Evolutionary conservation across 2,888 invertebrate genomes (phyloP).

Genomic region (Busseola fusca): DNA sequence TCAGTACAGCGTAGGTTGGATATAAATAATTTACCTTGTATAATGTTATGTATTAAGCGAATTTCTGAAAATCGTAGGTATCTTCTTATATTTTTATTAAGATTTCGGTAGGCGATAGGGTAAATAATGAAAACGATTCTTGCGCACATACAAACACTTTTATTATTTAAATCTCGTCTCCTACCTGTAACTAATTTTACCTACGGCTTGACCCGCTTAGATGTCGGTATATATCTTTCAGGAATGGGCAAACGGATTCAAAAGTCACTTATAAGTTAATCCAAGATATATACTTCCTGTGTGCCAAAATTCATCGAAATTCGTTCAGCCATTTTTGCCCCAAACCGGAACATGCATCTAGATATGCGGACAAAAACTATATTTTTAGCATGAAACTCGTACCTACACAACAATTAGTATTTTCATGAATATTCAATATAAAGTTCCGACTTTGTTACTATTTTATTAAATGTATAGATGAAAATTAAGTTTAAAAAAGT

Average conservation of each 20-base stretch:
- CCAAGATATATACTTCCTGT: neutral
- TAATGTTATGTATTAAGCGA: constrained; percentile 18
- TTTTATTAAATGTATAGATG: neutral
- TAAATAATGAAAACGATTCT: constrained; percentile 13
- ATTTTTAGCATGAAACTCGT: neutral
- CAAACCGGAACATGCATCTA: neutral
- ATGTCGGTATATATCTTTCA: neutral
- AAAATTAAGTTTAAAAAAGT: too few species aligned
- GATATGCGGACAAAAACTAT: neutral
- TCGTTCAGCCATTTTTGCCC: neutral
- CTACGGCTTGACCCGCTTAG: neutral
- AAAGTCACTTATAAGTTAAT: neutral
- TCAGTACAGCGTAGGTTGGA: constrained; percentile 21
- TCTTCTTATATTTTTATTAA: neutral
- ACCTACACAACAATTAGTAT: neutral
- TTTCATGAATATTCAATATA: neutral
- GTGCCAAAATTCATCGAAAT: neutral
- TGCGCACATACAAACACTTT: neutral
- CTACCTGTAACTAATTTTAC: neutral
- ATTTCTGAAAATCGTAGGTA: constrained; percentile 33
- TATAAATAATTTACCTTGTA: constrained; percentile 41
- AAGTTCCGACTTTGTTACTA: neutral
- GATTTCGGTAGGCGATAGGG: neutral
- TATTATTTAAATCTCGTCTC: neutral
- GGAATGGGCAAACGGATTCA: too few species aligned